A percentile compares a stretch with the other conserved stretches of the same genome.
Conservation (phyloP, 2,113 vertebrate species). For the Mellivora capensis region DNA sequence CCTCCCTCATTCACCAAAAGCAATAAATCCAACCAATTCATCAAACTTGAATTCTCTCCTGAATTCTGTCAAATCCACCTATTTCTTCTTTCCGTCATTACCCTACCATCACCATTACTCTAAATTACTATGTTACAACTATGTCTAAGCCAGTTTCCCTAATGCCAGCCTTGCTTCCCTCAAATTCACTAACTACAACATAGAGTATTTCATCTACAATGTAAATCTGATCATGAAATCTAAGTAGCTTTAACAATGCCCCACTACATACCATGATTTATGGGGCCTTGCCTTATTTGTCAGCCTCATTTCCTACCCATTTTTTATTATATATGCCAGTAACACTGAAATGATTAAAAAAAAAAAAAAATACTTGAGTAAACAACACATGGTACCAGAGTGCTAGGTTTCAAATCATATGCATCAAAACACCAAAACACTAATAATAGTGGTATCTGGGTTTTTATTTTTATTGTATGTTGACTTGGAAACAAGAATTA, state of each 20-base stretch:
- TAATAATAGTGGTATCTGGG: not conserved
- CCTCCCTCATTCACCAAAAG: not conserved
- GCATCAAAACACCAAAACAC: not conserved
- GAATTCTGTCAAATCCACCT: not conserved
- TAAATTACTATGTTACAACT: not conserved
- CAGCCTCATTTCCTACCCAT: not conserved
- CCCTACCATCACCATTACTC: not conserved
- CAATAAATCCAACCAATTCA: not conserved
- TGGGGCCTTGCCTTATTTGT: not conserved
- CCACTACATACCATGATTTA: not conserved
- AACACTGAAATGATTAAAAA: not conserved
- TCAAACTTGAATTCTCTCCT: not conserved
- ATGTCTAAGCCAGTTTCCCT: not conserved
- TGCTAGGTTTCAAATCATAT: not conserved
- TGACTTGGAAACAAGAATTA: not conserved
- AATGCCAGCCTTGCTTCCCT: constrained; percentile 1
- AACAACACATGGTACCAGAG: not conserved
- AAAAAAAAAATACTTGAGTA: not conserved
- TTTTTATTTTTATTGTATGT: not conserved
- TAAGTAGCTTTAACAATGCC: not conserved
- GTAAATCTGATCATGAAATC: not conserved
- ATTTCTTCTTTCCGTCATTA: not conserved
- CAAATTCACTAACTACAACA: constrained; percentile 1
- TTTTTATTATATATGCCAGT: not conserved
- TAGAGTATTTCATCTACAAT: not conserved